Conservation (phyloP, 1,140 invertebrate species). For the Neodiprion virginianus region DNA sequence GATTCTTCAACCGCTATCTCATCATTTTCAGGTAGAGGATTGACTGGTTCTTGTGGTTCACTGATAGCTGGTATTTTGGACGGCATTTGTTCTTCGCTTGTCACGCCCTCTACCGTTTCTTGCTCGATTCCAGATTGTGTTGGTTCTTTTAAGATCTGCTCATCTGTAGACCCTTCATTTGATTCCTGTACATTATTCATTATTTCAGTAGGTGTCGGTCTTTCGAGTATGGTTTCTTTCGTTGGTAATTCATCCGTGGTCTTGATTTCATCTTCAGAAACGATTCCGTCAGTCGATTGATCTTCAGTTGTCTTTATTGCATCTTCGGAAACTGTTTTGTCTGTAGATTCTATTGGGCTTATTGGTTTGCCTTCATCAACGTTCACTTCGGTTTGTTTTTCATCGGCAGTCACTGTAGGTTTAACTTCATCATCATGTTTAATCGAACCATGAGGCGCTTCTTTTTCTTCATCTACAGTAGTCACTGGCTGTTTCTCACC, state of each 20-base stretch:
- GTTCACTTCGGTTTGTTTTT: conserved; percentile 5
- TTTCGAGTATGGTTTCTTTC: conserved; percentile 26
- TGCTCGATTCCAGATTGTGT: conserved; percentile 20
- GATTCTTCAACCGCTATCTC: conserved; percentile 29
- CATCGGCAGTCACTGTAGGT: background rate
- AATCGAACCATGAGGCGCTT: conserved; percentile 23
- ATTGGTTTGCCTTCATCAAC: conserved; percentile 15
- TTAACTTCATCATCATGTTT: conserved; percentile 18
- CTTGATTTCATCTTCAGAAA: conserved; percentile 22
- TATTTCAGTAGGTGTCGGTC: conserved; percentile 5
- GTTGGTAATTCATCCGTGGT: conserved; percentile 18
- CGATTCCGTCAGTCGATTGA: conserved; percentile 19
- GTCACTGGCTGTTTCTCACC: conserved; percentile 13
- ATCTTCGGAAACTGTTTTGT: conserved; percentile 9
- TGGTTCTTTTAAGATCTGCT: conserved; percentile 21
- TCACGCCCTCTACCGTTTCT: background rate
- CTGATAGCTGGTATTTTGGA: conserved; percentile 25
- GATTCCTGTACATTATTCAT: background rate
- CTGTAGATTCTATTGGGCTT: conserved; percentile 7
- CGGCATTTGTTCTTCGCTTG: conserved; percentile 35
- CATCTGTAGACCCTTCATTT: conserved; percentile 11
- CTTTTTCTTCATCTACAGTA: conserved; percentile 18
- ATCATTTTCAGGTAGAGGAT: conserved; percentile 28
- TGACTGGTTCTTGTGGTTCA: conserved; percentile 18
- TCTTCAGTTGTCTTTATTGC: conserved; percentile 18